phyloP scores from a whole-genome alignment of 1,140 invertebrate species.

The Campoletis sonorensis region DNA sequence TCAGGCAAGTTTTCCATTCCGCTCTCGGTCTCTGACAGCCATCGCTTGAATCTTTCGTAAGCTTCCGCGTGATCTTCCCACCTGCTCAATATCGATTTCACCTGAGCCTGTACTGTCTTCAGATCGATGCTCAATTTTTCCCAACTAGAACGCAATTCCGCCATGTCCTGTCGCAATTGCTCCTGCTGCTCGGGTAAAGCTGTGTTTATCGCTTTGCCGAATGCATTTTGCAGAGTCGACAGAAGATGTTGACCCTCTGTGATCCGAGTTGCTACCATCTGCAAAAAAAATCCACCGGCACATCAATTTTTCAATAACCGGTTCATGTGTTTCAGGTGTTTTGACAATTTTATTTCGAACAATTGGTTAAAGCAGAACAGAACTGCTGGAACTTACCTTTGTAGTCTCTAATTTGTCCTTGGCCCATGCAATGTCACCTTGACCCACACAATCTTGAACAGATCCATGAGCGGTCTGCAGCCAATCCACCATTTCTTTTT shows the following conservation, averaged over 20 bases:
- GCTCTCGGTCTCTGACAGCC: slow-evolving; percentile 83
- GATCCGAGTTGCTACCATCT: slow-evolving; percentile 82
- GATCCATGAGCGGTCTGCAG: slow-evolving; percentile 85
- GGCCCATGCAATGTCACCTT: slow-evolving; percentile 86
- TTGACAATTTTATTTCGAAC: neutral
- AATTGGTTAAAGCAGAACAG: neutral
- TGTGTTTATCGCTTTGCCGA: slow-evolving; percentile 89
- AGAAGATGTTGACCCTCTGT: slow-evolving; percentile 92
- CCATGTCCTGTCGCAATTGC: slow-evolving; percentile 84
- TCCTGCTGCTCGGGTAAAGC: slow-evolving; percentile 89
- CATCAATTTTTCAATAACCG: no score
- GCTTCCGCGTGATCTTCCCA: slow-evolving; percentile 90
- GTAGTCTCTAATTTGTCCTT: slow-evolving; percentile 91
- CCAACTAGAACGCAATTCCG: slow-evolving; percentile 86
- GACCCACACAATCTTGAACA: slow-evolving; percentile 88
- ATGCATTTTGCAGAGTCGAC: slow-evolving; percentile 87
- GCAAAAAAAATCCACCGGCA: no score
- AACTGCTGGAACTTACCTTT: slow-evolving; percentile 72
- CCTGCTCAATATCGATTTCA: slow-evolving; percentile 85
- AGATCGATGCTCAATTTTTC: slow-evolving; percentile 89
- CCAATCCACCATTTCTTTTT: slow-evolving; percentile 89
- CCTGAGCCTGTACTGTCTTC: slow-evolving; percentile 85
- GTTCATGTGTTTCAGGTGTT: no score
- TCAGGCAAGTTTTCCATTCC: slow-evolving; percentile 80
- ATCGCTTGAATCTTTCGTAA: slow-evolving; percentile 82